Evolutionary conservation across 2,888 invertebrate species (phyloP), one percentile per base, ranked within the genome.

Genomic region (Heliconius ethilla): DNA sequence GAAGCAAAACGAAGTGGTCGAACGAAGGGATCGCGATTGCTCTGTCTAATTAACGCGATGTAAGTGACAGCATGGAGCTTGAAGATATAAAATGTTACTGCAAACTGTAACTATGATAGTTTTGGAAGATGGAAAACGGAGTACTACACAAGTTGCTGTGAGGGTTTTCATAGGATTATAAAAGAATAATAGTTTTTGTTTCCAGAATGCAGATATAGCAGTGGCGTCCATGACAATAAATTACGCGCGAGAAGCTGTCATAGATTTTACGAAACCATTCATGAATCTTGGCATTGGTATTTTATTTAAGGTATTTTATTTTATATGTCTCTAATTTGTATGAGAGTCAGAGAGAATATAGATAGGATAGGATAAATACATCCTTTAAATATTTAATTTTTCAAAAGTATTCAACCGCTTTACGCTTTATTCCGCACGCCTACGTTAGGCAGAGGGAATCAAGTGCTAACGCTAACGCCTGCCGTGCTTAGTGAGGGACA

Each of bases 151-250:
- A 22, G 51, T 2, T 51, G 51, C 7, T 51, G 22, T 22, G 22
- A 0, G 51, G 7, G 7, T 51, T 22, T 51, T 18, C 22, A 63
- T 27, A 63, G 29, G 7, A 22, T 29, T 33, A 66, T 10, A 11
- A 59, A 59, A 59, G n/a, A 59, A n/a, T 59, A 59, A 59, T 63
- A 37, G 62, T 74, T 69, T 76, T 63, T 40, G 76, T 15, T 92
- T 92, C 0, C 94, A 98, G 98, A 97, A 97, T 92, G 99, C 99
- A 0, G 99, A 99, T 89, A 95, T 99, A 83, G 99, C 99, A 0
- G 98, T 99, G 0, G 99, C 98, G 0, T 98, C 99, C 0, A 98
- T 99, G 97, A 99, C 99, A 3, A 99, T 99, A 84, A 99, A 98
- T 92, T 99, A 99, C 90, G 98, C 99, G 0, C 93, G 99, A 27